A percentile compares a stretch with the other conserved stretches of the same genome.
phyloP scores from a whole-genome alignment of 2,888 invertebrate species.

The Falcaria lacertinaria region DNA sequence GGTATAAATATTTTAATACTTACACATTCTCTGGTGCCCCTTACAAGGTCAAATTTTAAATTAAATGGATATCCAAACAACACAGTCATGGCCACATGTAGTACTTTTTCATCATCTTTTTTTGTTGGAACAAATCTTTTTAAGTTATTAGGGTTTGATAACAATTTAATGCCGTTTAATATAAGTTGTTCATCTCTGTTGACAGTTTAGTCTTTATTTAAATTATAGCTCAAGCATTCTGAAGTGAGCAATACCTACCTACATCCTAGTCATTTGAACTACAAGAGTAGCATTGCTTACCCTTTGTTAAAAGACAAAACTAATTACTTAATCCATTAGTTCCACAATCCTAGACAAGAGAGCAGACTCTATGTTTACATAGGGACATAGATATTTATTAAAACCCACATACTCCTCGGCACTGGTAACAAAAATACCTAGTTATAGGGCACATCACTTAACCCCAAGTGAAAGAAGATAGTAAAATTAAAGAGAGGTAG shows the following conservation, averaged over 20 bases:
- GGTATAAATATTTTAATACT: too few relatives aligned
- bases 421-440: too few relatives aligned
- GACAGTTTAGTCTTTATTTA: background rate
- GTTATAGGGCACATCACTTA: too few relatives aligned
- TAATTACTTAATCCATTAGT: too few relatives aligned
- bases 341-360: too few relatives aligned
- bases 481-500: too few relatives aligned
- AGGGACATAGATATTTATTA: too few relatives aligned
- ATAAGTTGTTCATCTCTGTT: background rate
- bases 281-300: too few relatives aligned
- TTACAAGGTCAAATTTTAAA: conserved; percentile 33
- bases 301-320: too few relatives aligned
- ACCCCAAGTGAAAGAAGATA: too few relatives aligned
- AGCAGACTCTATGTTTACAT: too few relatives aligned
- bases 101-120: conserved; percentile 17
- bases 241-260: conserved; percentile 4
- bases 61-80: conserved; percentile 40
- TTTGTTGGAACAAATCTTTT: conserved; percentile 28
- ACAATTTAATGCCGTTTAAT: conserved; percentile 36
- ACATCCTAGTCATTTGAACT: conserved; percentile 27
- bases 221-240: background rate
- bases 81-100: conserved; percentile 33
- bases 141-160: conserved; percentile 37
- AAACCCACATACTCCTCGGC: too few relatives aligned
- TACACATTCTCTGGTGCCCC: conserved; percentile 49